A percentile compares a stretch with the other conserved stretches of the same genome.
These are phyloP conservation scores for Hirundo rustica DNA, from an alignment of 2,797 vertebrate genomes.

Conservation along the genomic window DNA sequence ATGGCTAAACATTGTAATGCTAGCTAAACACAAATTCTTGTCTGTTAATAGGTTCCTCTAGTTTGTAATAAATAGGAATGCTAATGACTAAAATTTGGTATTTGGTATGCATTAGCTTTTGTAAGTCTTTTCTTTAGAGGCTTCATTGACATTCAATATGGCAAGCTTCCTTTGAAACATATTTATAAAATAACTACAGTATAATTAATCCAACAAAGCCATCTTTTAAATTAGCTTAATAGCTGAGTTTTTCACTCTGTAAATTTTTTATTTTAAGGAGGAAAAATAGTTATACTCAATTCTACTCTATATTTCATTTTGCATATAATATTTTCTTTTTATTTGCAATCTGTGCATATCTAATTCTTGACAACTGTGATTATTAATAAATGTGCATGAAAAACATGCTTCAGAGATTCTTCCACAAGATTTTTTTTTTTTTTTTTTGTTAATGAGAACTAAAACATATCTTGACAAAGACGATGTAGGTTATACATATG, in stretches of 20 bases:
- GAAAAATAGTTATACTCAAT: conserved; percentile 69
- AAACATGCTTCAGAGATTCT: conserved; percentile 70
- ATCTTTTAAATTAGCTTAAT: conserved; percentile 81
- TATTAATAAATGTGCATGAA: conserved; percentile 74
- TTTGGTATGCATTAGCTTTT: conserved; percentile 81
- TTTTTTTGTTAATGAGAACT: conserved; percentile 73
- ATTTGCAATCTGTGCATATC: conserved; percentile 70
- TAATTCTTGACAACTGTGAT: conserved; percentile 79
- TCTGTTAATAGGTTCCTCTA: conserved; percentile 77
- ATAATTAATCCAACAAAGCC: conserved; percentile 84
- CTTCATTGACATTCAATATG: conserved; percentile 82
- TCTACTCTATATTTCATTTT: conserved; percentile 68
- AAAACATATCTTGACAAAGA: conserved; percentile 73
- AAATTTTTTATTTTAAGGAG: conserved; percentile 73
- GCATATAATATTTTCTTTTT: conserved; percentile 68
- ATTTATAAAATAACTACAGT: conserved; percentile 84
- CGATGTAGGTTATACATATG: conserved; percentile 54
- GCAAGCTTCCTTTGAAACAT: conserved; percentile 81
- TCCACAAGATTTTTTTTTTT: conserved; percentile 71
- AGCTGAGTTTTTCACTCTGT: conserved; percentile 66
- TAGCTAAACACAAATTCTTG: conserved; percentile 79
- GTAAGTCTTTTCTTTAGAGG: conserved; percentile 75
- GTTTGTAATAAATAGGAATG: conserved; percentile 80
- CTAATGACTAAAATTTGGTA: conserved; percentile 80
- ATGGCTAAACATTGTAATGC: conserved; percentile 77